A percentile compares a stretch with the other conserved stretches of the same genome.
Conservation (phyloP, 1,140 invertebrate genomes). For the Melitaea cinxia region DNA sequence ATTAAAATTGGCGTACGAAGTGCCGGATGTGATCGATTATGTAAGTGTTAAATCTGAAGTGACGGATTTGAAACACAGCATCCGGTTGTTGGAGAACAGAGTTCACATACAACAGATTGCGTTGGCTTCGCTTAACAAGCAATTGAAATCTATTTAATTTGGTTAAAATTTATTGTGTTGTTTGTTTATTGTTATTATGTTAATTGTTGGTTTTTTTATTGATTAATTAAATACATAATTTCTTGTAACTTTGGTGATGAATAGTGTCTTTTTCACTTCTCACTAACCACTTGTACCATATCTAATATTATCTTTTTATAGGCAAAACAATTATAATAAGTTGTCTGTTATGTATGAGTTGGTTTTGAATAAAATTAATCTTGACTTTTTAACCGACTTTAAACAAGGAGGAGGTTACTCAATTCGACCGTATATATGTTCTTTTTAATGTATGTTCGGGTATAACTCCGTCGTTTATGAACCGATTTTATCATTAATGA, state of each 20-base stretch:
- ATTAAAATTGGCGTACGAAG: conserved; percentile 67
- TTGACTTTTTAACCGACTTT: no score
- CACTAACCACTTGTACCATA: no score
- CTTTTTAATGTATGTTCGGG: no score
- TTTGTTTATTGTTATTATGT: background rate
- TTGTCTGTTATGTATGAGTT: no score
- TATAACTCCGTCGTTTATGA: no score
- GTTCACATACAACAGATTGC: conserved; percentile 76
- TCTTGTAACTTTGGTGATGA: background rate
- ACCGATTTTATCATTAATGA: no score
- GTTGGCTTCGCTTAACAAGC: conserved; percentile 57
- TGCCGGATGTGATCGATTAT: conserved; percentile 83
- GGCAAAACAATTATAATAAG: no score
- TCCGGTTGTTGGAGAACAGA: conserved; percentile 78
- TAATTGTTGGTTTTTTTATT: background rate
- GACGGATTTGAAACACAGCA: conserved; percentile 71
- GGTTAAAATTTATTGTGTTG: background rate
- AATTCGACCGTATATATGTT: no score
- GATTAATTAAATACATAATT: background rate
- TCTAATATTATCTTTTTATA: no score
- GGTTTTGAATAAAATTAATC: no score
- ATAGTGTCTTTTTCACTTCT: no score
- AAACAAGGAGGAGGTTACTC: no score
- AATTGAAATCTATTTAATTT: conserved; percentile 41
- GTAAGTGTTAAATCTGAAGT: conserved; percentile 79